phyloP scores from a whole-genome alignment of 2,113 vertebrate genomes.

The Vanacampus margaritifer region DNA sequence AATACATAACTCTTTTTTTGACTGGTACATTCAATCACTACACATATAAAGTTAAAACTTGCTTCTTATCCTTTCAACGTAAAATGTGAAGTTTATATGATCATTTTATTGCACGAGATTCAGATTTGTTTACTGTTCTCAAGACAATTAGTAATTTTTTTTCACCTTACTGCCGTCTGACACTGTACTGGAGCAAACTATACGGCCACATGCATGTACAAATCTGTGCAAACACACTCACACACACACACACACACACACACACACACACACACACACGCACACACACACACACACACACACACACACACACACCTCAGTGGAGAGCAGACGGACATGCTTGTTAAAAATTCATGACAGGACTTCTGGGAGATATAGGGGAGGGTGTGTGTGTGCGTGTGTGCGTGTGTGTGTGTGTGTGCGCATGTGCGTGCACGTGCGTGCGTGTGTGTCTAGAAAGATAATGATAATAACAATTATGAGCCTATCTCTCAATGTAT shows the following conservation, averaged over 20 bases:
- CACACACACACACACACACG: too few relatives aligned
- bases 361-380: slow-evolving; percentile 51
- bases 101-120: background rate
- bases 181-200: background rate
- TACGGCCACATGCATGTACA: slow-evolving; percentile 15
- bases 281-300: too few relatives aligned
- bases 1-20: too few relatives aligned
- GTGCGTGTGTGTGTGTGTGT: background rate
- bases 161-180: slow-evolving; percentile 2
- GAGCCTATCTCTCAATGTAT: slow-evolving; percentile 32
- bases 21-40: background rate
- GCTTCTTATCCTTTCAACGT: background rate
- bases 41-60: background rate
- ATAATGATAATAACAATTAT: slow-evolving; percentile 33
- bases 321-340: slow-evolving; percentile 46
- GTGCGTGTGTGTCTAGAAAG: slow-evolving; percentile 3
- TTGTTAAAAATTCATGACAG: slow-evolving; percentile 70
- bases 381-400: slow-evolving; percentile 18
- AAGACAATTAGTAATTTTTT: background rate
- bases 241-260: background rate
- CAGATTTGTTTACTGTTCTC: background rate
- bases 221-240: slow-evolving; percentile 6
- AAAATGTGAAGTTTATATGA: background rate
- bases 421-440: background rate
- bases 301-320: slow-evolving; percentile 18